These are phyloP conservation scores for Germaria angustata DNA, from an alignment of 2,888 invertebrate genomes.

Conservation along the genomic window DNA sequence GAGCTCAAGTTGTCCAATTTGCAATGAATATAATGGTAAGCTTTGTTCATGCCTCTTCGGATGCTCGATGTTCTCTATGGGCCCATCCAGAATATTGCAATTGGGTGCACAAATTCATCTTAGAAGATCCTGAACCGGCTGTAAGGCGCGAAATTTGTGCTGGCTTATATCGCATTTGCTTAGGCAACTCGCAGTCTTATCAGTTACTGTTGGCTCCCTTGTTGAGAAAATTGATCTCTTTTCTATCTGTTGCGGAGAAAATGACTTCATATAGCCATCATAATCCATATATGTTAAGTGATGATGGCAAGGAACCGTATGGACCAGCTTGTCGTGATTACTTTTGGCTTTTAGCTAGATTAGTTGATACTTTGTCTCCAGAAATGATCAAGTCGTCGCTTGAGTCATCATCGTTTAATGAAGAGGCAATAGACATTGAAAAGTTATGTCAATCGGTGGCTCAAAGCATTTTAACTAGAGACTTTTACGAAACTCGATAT, in stretches of 20 bases:
- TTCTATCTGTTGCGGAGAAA: constrained; percentile 90
- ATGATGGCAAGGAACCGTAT: constrained; percentile 92
- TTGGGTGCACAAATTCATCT: constrained; percentile 91
- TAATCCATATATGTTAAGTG: constrained; percentile 77
- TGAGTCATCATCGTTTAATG: constrained; percentile 76
- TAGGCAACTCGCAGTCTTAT: constrained; percentile 83
- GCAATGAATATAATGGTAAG: constrained; percentile 95
- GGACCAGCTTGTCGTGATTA: constrained; percentile 97
- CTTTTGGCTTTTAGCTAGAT: constrained; percentile 93
- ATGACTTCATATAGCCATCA: constrained; percentile 83
- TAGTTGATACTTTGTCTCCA: constrained; percentile 91
- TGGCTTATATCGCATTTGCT: constrained; percentile 92
- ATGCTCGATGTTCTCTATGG: constrained; percentile 88
- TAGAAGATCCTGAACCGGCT: constrained; percentile 95
- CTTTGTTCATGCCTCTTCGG: constrained; percentile 93
- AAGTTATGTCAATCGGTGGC: constrained; percentile 87
- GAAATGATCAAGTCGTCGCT: constrained; percentile 86
- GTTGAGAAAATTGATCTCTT: constrained; percentile 88
- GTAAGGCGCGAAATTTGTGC: constrained; percentile 95
- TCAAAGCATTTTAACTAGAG: constrained; percentile 87
- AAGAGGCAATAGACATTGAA: constrained; percentile 84
- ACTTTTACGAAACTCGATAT: constrained; percentile 90
- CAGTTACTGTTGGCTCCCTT: constrained; percentile 88
- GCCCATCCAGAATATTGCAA: constrained; percentile 86
- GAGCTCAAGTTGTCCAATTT: constrained; percentile 95